phyloP scores from a whole-genome alignment of 2,888 invertebrate species.

The Diarsia rubi region DNA sequence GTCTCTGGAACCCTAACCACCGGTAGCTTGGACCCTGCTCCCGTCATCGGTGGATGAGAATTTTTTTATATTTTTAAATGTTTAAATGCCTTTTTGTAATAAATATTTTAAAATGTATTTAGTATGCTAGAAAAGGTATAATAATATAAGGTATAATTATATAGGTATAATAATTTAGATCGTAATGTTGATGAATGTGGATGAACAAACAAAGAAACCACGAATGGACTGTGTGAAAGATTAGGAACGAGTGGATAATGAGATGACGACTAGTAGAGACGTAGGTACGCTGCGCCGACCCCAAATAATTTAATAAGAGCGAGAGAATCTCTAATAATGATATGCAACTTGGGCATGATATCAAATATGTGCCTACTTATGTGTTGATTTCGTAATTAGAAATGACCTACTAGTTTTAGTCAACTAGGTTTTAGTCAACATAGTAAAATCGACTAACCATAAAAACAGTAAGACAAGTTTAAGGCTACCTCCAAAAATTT shows the following conservation, averaged over 20 bases:
- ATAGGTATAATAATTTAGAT: too few relatives aligned
- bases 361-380: not conserved
- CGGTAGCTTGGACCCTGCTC: too few relatives aligned
- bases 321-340: not conserved
- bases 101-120: too few relatives aligned
- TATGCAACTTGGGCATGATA: not conserved
- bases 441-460: not conserved
- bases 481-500: not conserved
- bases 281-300: not conserved
- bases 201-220: not conserved
- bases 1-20: too few relatives aligned
- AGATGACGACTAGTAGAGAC: not conserved
- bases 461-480: not conserved
- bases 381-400: not conserved
- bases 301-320: not conserved
- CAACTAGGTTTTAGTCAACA: too few relatives aligned
- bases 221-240: not conserved
- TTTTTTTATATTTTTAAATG: too few relatives aligned
- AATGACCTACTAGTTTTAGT: not conserved
- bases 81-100: too few relatives aligned
- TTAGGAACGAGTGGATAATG: not conserved
- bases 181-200: not conserved
- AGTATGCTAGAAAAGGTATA: too few relatives aligned
- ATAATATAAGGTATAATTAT: too few relatives aligned
- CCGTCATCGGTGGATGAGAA: too few relatives aligned